Percentiles rank a stretch among this genome's conserved stretches.
Conservation (phyloP, 2,888 invertebrate genomes). For the Gordius sp. region DNA sequence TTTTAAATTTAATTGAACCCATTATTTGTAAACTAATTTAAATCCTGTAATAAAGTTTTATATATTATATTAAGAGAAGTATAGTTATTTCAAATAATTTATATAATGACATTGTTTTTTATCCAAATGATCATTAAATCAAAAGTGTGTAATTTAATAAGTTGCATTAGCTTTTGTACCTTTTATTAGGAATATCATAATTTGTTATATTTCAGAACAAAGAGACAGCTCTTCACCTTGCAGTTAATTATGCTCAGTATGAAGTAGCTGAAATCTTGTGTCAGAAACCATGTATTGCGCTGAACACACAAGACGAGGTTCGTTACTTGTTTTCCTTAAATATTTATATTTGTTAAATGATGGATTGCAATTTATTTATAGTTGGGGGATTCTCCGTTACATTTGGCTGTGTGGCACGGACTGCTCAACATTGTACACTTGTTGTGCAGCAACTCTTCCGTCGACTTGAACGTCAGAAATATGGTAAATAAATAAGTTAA, state of each 20-base stretch:
- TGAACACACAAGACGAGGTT: slow-evolving; percentile 33
- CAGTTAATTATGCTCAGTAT: slow-evolving; percentile 34
- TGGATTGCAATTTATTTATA: slow-evolving; percentile 23
- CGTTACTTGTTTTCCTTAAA: neutral
- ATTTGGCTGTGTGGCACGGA: slow-evolving; percentile 35
- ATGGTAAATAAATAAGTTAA: slow-evolving; percentile 28
- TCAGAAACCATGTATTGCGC: slow-evolving; percentile 25
- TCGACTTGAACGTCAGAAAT: slow-evolving; percentile 27
- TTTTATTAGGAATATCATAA: slow-evolving; percentile 16
- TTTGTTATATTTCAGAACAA: slow-evolving; percentile 30
- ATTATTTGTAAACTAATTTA: too few species aligned
- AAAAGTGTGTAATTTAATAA: too few species aligned
- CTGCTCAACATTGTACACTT: slow-evolving; percentile 28
- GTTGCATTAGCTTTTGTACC: too few species aligned
- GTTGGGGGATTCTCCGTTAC: slow-evolving; percentile 34
- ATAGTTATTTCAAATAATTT: too few species aligned
- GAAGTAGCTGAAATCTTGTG: slow-evolving; percentile 31
- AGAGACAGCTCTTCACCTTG: slow-evolving; percentile 39
- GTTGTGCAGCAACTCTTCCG: slow-evolving; percentile 28
- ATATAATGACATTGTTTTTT: too few species aligned
- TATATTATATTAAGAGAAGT: too few species aligned
- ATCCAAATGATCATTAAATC: too few species aligned
- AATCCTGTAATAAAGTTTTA: too few species aligned
- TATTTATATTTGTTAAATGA: neutral
- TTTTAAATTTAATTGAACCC: too few species aligned